Base-by-base conservation (phyloP, 2,797 vertebrate species). In the Scleropages formosus region DNA sequence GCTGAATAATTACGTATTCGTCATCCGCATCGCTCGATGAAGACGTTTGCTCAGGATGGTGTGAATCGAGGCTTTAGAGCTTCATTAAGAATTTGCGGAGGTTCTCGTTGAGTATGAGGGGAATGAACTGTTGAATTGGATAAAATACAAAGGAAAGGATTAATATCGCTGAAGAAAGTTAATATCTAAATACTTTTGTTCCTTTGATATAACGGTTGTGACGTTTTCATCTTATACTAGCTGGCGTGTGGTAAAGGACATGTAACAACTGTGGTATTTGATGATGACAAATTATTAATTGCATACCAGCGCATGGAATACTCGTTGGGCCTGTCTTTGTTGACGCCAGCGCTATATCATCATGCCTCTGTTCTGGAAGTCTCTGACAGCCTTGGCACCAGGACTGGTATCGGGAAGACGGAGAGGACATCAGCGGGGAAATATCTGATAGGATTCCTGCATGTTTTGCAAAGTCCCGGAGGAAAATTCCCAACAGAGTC, bases 1-100 rank as follows among this genome's bases (percentile, higher is more conserved):
- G 26, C 62, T 44, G 58, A 49, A 65, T n/a, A 74, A 44, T 66
- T 53, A 66, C 67, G 76, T 20, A 79, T 75, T 49, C 59, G 74
- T 73, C 71, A n/a, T 51, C 31, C 6, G 39, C 31, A 39, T 39
- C 31, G 6, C 31, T 39, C 31, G 39, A 39, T 39, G 31, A 39
- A 39, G 31, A 39, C 31, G 6, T 39, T 39, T 39, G 31, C 31
- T 39, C 31, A 6, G 31, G 31, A 39, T 39, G 31, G 31, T 39
- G 31, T 1, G 8, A 16, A 53, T 65, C 56, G 51, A 12, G 18
- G 15, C 15, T 65, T 74, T 65, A 1, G 31, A 27, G 12, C 9
- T 65, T 4, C 24, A 39, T 73, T n/a, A 31, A 18, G 31, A 31
- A 4, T 27, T 64, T 73, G 66, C 39, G 67, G 63, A 18, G 31